Evolutionary conservation across 2,797 vertebrate genomes (phyloP), one percentile per base, ranked within the genome.

Genomic region (Apodemus agrarius): DNA sequence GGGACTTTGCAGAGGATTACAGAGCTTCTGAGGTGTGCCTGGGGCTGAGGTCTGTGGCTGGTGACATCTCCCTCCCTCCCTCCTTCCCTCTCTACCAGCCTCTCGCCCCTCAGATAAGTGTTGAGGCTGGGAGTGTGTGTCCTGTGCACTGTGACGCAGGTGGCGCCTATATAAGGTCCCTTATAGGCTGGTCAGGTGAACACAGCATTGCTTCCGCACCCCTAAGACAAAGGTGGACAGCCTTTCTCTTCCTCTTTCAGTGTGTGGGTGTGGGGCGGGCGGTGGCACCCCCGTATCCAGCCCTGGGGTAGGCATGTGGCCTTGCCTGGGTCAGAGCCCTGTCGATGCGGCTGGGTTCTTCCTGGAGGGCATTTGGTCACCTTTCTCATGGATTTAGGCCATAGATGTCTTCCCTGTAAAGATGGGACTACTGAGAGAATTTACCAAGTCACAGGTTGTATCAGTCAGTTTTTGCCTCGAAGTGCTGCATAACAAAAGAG

Each of bases 221-320:
- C 65, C 34, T 37, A 86, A 72, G 72, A 72, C 31, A 7, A n/a
- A 2, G 21, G 52, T 3, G 11, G 16, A 17, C 3, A 52, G 46
- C 11, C 24, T 31, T 10, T 21, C 89, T 40, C 69, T 82, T 26
- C 24, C 5, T 6, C 4, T 46, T 40, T 69, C 22, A 6, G 52
- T n/a, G 46, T 4, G 0, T 14, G 1, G 14, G n/a, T 37, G 1
- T 92, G 54, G 1, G 24, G 1, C 0, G 1, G 24, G 1, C 0
- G 3, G 29, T 26, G 57, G 59, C 31, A 22, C 14, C 3, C 3
- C 1, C 65, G 34, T 4, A 24, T 78, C n/a, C 11, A 37, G 75
- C 59, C 10, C 3, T 4, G 6, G 12, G 14, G 54, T 10, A 19
- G 31, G 46, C 59, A 12, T 2, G 0, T 5, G 75, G 37, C 16